phyloP scores from a whole-genome alignment of 2,797 vertebrate species.

The Stomatorhinus walkeri region DNA sequence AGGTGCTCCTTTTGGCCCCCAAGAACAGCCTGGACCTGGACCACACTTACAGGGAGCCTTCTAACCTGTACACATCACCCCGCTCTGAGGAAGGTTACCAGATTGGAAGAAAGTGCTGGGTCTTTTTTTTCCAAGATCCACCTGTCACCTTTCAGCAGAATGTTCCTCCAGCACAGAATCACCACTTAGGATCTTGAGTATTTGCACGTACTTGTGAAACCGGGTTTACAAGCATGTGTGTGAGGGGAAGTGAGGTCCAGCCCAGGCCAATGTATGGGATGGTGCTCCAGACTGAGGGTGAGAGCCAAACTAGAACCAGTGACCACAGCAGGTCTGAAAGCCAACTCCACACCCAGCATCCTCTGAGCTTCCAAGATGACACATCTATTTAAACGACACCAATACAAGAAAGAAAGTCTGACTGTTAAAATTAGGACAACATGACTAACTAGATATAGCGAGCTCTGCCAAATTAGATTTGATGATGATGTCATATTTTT shows the following conservation, averaged over 20 bases:
- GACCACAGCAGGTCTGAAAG: not conserved
- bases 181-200: not conserved
- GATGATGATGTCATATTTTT: not conserved
- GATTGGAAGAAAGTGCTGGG: not conserved
- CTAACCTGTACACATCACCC: not conserved
- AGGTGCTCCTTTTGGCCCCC: not conserved
- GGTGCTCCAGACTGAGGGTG: not conserved
- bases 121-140: not conserved
- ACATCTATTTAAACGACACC: slow-evolving; percentile 12
- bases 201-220: not conserved
- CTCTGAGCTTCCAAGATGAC: not conserved
- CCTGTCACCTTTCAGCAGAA: not conserved
- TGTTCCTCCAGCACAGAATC: not conserved
- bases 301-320: not conserved
- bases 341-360: not conserved
- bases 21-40: not conserved
- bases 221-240: not conserved
- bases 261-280: not conserved
- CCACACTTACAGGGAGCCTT: not conserved
- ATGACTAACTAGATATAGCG: slow-evolving; percentile 24
- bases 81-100: not conserved
- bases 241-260: not conserved
- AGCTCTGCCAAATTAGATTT: slow-evolving; percentile 24
- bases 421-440: slow-evolving; percentile 4
- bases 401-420: slow-evolving; percentile 18